Evolutionary conservation across 2,888 invertebrate genomes (phyloP).

Genomic region (Conus canariensis): DNA sequence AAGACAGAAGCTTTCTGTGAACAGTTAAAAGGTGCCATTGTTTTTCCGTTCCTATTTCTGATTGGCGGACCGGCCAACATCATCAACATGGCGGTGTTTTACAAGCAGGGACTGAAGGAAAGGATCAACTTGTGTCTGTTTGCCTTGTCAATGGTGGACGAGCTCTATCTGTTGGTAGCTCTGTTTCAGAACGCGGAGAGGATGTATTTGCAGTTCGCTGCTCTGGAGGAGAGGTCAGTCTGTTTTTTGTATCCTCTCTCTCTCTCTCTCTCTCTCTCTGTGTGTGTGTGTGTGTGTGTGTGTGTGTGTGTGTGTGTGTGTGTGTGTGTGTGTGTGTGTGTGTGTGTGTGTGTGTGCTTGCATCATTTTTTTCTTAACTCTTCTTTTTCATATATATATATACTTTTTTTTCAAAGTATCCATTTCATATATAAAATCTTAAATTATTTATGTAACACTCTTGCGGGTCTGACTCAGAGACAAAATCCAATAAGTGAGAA

Average conservation of each 20-base stretch:
- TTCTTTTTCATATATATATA: too few relatives aligned
- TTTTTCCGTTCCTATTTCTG: not conserved
- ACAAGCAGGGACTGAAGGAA: conserved; percentile 7
- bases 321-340: too few relatives aligned
- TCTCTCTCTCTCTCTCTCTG: not conserved
- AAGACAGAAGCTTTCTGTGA: not conserved
- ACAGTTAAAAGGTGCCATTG: not conserved
- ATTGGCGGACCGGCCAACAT: conserved; percentile 6
- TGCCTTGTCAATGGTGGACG: not conserved
- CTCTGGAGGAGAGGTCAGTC: not conserved
- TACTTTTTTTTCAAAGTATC: too few relatives aligned
- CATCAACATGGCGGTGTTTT: conserved; percentile 26
- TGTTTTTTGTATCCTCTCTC: not conserved
- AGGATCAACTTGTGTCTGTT: conserved; percentile 17
- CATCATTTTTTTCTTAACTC: too few relatives aligned
- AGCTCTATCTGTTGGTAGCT: not conserved
- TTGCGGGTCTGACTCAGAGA: too few relatives aligned
- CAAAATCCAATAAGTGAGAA: too few relatives aligned
- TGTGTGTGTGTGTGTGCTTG: too few relatives aligned
- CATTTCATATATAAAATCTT: too few relatives aligned
- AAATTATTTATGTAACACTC: too few relatives aligned
- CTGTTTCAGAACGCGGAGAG: not conserved
- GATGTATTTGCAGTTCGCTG: not conserved
- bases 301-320: too few relatives aligned
- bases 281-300: too few relatives aligned